phyloP scores from a whole-genome alignment of 2,113 vertebrate species.

The Datnioides undecimradiatus region DNA sequence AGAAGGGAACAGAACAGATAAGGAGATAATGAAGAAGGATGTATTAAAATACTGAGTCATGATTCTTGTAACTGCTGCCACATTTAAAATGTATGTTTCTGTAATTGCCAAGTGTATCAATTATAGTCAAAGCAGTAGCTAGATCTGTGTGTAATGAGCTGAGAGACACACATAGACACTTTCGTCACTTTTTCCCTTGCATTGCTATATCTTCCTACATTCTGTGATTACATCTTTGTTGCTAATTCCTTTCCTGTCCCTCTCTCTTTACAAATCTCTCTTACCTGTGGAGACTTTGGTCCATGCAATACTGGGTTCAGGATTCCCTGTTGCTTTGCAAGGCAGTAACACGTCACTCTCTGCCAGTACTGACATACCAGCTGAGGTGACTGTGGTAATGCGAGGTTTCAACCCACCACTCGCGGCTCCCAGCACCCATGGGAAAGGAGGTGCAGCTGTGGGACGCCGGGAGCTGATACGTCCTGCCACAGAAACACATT shows the following conservation, averaged over 20 bases:
- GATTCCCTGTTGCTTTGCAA: conserved; percentile 82
- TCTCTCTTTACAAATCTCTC: not conserved
- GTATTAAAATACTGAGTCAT: not conserved
- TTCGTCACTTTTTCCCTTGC: not conserved
- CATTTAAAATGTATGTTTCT: not conserved
- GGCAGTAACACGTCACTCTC: conserved; percentile 81
- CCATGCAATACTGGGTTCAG: conserved; percentile 82
- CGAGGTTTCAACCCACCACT: conserved; percentile 73
- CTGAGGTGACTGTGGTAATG: conserved; percentile 74
- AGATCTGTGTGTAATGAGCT: not conserved
- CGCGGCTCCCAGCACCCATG: conserved; percentile 60
- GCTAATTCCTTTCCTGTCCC: not conserved
- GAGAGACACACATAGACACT: not conserved
- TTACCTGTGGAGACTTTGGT: conserved; percentile 86
- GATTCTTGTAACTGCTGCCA: not conserved
- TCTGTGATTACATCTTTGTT: not conserved
- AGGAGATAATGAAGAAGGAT: not conserved
- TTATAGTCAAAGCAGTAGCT: not conserved
- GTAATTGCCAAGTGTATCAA: accelerated
- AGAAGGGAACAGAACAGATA: conserved; percentile 5
- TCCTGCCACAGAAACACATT: conserved; percentile 33
- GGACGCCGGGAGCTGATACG: conserved; percentile 52
- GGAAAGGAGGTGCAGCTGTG: conserved; percentile 78
- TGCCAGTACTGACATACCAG: conserved; percentile 80
- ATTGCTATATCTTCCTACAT: not conserved